Evolutionary conservation across 2,888 invertebrate species (phyloP), one percentile per base, ranked within the genome.

Genomic region (Lottia scabra): DNA sequence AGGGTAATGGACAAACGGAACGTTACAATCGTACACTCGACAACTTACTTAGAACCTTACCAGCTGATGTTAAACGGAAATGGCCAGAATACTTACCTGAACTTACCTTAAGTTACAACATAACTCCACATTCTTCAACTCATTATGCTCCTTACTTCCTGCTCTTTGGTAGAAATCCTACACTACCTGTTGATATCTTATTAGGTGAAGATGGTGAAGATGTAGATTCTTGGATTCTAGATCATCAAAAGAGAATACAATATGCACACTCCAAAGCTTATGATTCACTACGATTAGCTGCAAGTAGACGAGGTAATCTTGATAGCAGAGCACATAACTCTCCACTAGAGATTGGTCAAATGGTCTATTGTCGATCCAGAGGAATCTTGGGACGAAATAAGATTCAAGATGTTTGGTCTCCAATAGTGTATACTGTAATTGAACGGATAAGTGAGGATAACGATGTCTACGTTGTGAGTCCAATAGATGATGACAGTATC

Each of bases 331-430:
- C n/a, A n/a, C n/a, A n/a, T n/a, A n/a, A n/a, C n/a, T n/a, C n/a
- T 38, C 65, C 43, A 19, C 19, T 77, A n/a, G 13, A 19, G 26
- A 43, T 46, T 30, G 71, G 77, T 15, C 75, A 71, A 45, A 63
- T 56, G 44, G 77, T 75, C 0, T 56, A 73, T 4, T 70, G 71
- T 6, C 73, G 65, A 45, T 23, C 16, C 43, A 30, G 73, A 27
- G 70, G 73, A 19, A 75, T 70, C 65, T 62, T 64, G 6, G 77
- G 73, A 0, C 70, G 69, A 16, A 72, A 75, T 45, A 77, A 77
- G 38, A 65, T 73, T 5, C 70, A 46, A 13, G 77, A 77, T 62
- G 65, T 64, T 65, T 76, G 75, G 72, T 72, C 74, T 62, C 19
- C 23, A 16, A 65, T 68, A 10, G 15, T 46, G 10, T 75, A 75